Percentiles rank a stretch among this genome's conserved stretches.
Conservation (phyloP, 2,113 vertebrate genomes). For the Illadopsis cleaveri region DNA sequence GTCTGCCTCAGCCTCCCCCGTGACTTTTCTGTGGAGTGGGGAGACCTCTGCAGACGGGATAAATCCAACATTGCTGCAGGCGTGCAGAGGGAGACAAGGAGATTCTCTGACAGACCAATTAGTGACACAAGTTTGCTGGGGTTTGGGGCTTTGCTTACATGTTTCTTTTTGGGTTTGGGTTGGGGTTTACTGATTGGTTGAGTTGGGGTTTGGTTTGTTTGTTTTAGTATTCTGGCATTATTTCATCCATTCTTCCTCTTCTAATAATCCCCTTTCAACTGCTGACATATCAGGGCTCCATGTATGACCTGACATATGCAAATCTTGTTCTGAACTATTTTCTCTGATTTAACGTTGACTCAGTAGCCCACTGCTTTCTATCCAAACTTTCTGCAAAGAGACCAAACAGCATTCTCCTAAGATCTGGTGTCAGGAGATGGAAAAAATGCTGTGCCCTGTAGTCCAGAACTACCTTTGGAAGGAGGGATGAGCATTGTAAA, state of each 20-base stretch:
- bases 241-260: background rate
- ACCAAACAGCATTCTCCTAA: background rate
- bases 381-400: background rate
- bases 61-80: background rate
- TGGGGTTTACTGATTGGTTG: background rate
- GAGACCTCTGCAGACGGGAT: constrained; percentile 10
- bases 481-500: background rate
- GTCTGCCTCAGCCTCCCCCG: fast-evolving
- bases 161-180: background rate
- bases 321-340: background rate
- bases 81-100: fast-evolving
- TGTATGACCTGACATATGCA: background rate
- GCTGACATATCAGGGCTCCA: background rate
- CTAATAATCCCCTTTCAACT: background rate
- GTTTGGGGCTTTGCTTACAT: background rate
- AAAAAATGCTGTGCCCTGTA: background rate
- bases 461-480: background rate
- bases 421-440: background rate
- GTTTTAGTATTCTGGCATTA: background rate
- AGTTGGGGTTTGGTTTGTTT: background rate
- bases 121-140: background rate
- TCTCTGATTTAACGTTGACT: background rate
- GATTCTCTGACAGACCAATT: background rate
- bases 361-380: background rate
- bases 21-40: background rate